phyloP scores from a whole-genome alignment of 2,113 vertebrate genomes.

The Phycodurus eques region DNA sequence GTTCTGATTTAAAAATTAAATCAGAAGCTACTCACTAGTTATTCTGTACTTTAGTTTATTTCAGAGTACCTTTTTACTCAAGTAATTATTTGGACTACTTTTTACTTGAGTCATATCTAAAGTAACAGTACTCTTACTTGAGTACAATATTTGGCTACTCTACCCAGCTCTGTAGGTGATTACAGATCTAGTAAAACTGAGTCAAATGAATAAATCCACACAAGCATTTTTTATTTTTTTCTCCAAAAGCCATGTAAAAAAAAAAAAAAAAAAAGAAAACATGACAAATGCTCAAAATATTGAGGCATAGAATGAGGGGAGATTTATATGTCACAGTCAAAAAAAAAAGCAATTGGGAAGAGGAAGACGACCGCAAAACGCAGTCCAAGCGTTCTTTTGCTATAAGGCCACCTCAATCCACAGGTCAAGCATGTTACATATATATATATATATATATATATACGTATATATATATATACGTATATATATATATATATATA shows the following conservation, averaged over 20 bases:
- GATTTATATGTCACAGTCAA: constrained; percentile 47
- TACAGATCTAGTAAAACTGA: too few relatives aligned
- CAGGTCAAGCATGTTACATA: constrained; percentile 56
- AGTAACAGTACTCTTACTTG: too few relatives aligned
- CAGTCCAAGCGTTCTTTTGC: constrained; percentile 56
- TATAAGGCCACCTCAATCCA: constrained; percentile 76
- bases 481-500: too few relatives aligned
- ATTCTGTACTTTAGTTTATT: too few relatives aligned
- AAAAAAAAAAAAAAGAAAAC: constrained; percentile 37
- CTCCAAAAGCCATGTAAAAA: constrained; percentile 74
- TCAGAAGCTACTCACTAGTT: neutral
- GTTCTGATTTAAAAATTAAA: neutral
- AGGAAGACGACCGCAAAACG: constrained; percentile 30
- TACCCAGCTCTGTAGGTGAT: too few relatives aligned
- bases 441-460: too few relatives aligned
- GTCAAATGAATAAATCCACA: constrained; percentile 50
- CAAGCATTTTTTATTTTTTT: constrained; percentile 66
- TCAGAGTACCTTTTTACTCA: too few relatives aligned
- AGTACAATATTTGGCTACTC: too few relatives aligned
- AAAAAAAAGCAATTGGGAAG: constrained; percentile 9
- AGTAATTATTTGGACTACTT: too few relatives aligned
- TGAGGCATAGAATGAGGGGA: constrained; percentile 41
- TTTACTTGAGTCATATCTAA: too few relatives aligned
- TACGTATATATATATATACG: too few relatives aligned
- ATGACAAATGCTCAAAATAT: constrained; percentile 52